Evolutionary conservation across 2,113 vertebrate genomes (phyloP), one percentile per base, ranked within the genome.

Genomic region (Sitta europaea): DNA sequence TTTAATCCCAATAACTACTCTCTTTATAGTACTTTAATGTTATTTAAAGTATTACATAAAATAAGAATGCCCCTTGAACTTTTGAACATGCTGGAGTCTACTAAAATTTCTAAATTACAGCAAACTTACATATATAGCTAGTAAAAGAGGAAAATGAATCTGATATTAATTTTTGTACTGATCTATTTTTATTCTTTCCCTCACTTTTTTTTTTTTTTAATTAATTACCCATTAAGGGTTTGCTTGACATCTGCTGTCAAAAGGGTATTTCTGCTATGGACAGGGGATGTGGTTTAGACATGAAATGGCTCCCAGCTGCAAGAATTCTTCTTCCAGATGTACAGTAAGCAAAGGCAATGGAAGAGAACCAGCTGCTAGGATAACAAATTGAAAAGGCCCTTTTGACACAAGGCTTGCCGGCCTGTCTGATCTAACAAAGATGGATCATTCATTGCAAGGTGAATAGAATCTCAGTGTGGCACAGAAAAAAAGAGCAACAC

Each of bases 301-400:
- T 90, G 93, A 98, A 98, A 98, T 98, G 97, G 94, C 96, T 97
- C 95, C 97, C 98, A 98, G 98, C 97, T 98, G 97, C 95, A 96
- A 91, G 92, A 96, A 97, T 89, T 54, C 92, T 92, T 97, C 97
- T 93, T 97, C 94, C 96, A 98, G 97, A 97, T 97, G 95, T 84
- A 97, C 92, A 96, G 96, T 96, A 97, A 93, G 97, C 94, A 96
- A 97, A 94, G 76, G 90, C 91, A 91, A 88, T 82, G 88, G 97
- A 98, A 96, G 97, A 96, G 95, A 98, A 94, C 96, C 97, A 98
- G 97, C 97, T 98, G 97, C 91, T 96, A 79, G 94, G 96, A 96
- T 92, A 97, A 97, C 93, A 97, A 94, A 96, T 81, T 92, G 82
- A 95, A 95, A 97, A 97, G 95, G 94, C 82, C 94, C 96, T 92